A percentile compares a stretch with the other conserved stretches of the same genome.
These are phyloP conservation scores for Diarsia rubi DNA, from an alignment of 2,888 invertebrate species.

Conservation along the genomic window DNA sequence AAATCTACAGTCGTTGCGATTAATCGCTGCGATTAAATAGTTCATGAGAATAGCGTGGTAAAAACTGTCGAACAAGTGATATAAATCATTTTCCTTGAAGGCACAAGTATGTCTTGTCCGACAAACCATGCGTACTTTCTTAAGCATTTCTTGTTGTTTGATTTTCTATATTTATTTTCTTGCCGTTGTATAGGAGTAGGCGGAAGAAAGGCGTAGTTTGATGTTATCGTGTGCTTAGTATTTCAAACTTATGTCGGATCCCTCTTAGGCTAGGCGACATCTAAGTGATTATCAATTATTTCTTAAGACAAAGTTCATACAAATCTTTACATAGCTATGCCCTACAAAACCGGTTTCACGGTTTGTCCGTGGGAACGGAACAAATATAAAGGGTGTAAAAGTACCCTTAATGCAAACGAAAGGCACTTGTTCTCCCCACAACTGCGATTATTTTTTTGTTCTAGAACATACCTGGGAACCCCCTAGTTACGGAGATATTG, in stretches of 20 bases:
- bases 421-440: too few relatives aligned
- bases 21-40: constrained; percentile 47
- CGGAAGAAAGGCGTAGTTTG: constrained; percentile 13
- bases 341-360: too few relatives aligned
- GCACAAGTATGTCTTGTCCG: constrained; percentile 33
- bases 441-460: too few relatives aligned
- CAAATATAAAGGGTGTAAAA: too few relatives aligned
- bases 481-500: too few relatives aligned
- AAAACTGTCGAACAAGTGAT: constrained; percentile 37
- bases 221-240: neutral
- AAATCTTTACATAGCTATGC: too few relatives aligned
- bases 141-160: constrained; percentile 37
- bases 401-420: too few relatives aligned
- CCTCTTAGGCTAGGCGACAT: neutral
- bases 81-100: constrained; percentile 60
- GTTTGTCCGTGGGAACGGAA: too few relatives aligned
- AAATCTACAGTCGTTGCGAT: constrained; percentile 40
- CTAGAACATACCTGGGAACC: too few relatives aligned
- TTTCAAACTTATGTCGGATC: neutral
- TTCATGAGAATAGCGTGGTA: constrained; percentile 34
- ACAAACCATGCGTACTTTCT: constrained; percentile 45
- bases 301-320: too few relatives aligned
- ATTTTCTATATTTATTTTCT: constrained; percentile 55
- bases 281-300: too few relatives aligned
- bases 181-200: constrained; percentile 6